These are phyloP conservation scores for Cataglyphis cursor DNA, from an alignment of 2,888 invertebrate genomes.

Conservation along the genomic window DNA sequence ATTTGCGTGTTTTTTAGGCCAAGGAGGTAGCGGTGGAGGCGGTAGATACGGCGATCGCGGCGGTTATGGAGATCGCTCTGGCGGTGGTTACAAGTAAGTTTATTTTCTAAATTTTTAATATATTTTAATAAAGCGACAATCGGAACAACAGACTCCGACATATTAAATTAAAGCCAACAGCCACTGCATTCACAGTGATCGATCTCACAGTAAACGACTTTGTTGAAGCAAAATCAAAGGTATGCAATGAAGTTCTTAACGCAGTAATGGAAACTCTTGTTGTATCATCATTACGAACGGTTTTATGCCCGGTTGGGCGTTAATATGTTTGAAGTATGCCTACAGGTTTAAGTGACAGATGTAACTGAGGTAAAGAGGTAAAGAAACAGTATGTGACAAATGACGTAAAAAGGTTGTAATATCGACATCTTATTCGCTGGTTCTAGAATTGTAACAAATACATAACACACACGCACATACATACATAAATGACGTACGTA, in stretches of 20 bases:
- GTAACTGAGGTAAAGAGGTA: constrained; percentile 84
- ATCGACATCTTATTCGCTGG: constrained; percentile 71
- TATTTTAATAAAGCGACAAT: constrained; percentile 57
- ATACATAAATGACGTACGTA: constrained; percentile 58
- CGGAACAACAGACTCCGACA: constrained; percentile 49
- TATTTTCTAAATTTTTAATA: constrained; percentile 60
- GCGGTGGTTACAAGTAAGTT: constrained; percentile 86
- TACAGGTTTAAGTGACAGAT: constrained; percentile 87
- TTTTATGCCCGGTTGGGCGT: constrained; percentile 82
- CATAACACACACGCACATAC: constrained; percentile 59
- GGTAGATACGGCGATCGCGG: constrained; percentile 87
- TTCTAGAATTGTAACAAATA: constrained; percentile 65
- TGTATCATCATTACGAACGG: constrained; percentile 76
- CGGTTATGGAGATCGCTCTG: constrained; percentile 86
- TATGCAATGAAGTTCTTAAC: constrained; percentile 78
- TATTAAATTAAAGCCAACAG: constrained; percentile 59
- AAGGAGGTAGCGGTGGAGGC: constrained; percentile 86
- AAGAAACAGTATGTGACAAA: constrained; percentile 85
- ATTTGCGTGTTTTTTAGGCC: constrained; percentile 82
- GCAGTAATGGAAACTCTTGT: constrained; percentile 78
- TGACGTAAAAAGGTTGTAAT: constrained; percentile 82
- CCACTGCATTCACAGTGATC: constrained; percentile 54
- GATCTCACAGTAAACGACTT: constrained; percentile 67
- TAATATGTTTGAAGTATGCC: constrained; percentile 87
- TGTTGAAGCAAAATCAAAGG: constrained; percentile 72